Percentiles rank a stretch among this genome's conserved stretches.
Evolutionary conservation across 2,888 invertebrate species (phyloP).

Genomic region (Barypeithes pellucidus): DNA sequence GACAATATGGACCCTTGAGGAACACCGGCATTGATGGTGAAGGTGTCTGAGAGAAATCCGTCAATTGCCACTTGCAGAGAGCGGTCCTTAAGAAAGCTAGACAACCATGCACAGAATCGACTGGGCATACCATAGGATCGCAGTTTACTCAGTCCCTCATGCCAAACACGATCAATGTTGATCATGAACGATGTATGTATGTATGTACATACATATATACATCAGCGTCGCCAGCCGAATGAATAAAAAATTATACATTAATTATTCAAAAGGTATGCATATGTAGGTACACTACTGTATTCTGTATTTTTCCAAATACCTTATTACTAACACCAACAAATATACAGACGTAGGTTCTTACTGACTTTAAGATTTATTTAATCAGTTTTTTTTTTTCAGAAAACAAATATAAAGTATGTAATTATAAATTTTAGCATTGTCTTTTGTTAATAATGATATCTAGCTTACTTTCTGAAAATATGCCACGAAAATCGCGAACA

Average conservation of each 20-base stretch:
- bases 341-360: slow-evolving; percentile 1
- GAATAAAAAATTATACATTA: slow-evolving; percentile 27
- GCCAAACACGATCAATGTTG: no score
- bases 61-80: no score
- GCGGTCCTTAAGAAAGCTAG: no score
- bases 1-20: no score
- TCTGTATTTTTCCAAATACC: slow-evolving; percentile 7
- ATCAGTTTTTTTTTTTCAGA: background rate
- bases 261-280: slow-evolving; percentile 3
- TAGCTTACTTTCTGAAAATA: background rate
- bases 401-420: background rate
- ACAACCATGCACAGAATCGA: no score
- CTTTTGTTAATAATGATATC: background rate
- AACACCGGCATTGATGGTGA: no score
- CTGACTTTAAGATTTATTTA: background rate
- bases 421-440: background rate
- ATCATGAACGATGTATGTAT: no score
- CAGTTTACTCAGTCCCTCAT: no score
- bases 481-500: background rate
- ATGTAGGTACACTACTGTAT: background rate
- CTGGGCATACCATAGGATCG: no score
- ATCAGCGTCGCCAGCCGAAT: slow-evolving; percentile 24
- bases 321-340: background rate
- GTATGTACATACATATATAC: no score
- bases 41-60: no score